Evolutionary conservation across 1,140 invertebrate species (phyloP).

Genomic region (Homarus americanus): DNA sequence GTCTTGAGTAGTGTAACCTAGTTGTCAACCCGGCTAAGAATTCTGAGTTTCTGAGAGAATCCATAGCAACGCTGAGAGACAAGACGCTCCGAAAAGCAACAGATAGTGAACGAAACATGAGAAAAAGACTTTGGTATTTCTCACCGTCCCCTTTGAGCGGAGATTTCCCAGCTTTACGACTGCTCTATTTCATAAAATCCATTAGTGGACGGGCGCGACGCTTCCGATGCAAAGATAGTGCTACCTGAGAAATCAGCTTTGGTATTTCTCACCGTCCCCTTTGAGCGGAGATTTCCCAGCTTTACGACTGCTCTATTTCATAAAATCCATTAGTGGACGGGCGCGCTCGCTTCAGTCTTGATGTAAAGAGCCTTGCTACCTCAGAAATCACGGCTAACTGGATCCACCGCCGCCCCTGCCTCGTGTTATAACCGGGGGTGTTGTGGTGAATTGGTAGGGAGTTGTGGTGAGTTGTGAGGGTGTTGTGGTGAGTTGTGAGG

Average conservation of each 20-base stretch:
- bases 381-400: constrained; percentile 29
- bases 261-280: constrained; percentile 48
- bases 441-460: background rate
- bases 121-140: constrained; percentile 36
- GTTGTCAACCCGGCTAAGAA: no score
- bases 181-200: constrained; percentile 70
- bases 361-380: constrained; percentile 56
- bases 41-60: no score
- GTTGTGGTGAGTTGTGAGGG: background rate
- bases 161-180: constrained; percentile 63
- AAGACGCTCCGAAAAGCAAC: background rate
- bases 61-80: background rate
- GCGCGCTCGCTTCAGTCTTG: constrained; percentile 46
- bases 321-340: constrained; percentile 67
- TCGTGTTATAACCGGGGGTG: background rate
- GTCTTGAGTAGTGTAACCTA: no score
- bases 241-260: constrained; percentile 15
- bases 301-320: constrained; percentile 69
- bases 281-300: constrained; percentile 57
- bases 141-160: constrained; percentile 43
- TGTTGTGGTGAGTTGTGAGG: background rate
- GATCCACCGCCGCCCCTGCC: background rate
- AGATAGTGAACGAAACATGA: constrained; percentile 20
- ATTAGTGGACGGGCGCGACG: constrained; percentile 57
- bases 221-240: constrained; percentile 54